A percentile compares a stretch with the other conserved stretches of the same genome.
These are phyloP conservation scores for Anarsia innoxiella DNA, from an alignment of 2,888 invertebrate genomes.

Conservation along the genomic window DNA sequence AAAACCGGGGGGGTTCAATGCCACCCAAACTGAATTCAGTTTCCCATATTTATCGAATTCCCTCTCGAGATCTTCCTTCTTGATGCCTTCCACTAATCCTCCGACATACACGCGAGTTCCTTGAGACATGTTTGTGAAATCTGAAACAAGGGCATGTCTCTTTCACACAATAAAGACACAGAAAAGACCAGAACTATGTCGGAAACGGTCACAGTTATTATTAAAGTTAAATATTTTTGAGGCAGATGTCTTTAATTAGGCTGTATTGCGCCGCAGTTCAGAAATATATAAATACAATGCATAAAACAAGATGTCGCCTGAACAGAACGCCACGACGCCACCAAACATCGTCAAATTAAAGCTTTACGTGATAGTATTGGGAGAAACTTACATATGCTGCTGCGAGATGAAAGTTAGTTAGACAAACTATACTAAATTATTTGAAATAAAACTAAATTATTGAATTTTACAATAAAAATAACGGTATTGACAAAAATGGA, in stretches of 20 bases:
- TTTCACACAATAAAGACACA: slow-evolving; percentile 6
- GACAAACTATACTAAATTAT: slow-evolving; percentile 41
- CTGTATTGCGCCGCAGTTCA: slow-evolving; percentile 12
- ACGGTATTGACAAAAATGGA: slow-evolving; percentile 37
- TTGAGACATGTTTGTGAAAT: slow-evolving; percentile 47
- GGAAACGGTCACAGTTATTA: background rate
- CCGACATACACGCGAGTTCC: slow-evolving; percentile 92
- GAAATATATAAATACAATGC: slow-evolving; percentile 58
- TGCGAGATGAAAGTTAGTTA: slow-evolving; percentile 37
- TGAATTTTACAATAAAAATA: slow-evolving; percentile 43
- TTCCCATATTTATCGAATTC: slow-evolving; percentile 95
- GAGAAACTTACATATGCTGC: slow-evolving; percentile 48
- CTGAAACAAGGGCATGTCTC: slow-evolving; percentile 7
- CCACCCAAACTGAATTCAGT: slow-evolving; percentile 94
- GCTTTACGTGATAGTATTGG: background rate
- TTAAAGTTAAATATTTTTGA: background rate
- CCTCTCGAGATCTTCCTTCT: slow-evolving; percentile 92
- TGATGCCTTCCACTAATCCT: slow-evolving; percentile 90
- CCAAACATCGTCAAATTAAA: slow-evolving; percentile 21
- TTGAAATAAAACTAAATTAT: slow-evolving; percentile 33
- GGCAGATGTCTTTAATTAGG: no score
- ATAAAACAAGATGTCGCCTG: slow-evolving; percentile 71
- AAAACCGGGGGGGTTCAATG: slow-evolving; percentile 95
- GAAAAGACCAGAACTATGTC: slow-evolving; percentile 1
- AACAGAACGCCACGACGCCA: slow-evolving; percentile 67